A percentile compares a stretch with the other conserved stretches of the same genome.
phyloP scores from a whole-genome alignment of 2,113 vertebrate genomes.

The Crotalus viridis region DNA sequence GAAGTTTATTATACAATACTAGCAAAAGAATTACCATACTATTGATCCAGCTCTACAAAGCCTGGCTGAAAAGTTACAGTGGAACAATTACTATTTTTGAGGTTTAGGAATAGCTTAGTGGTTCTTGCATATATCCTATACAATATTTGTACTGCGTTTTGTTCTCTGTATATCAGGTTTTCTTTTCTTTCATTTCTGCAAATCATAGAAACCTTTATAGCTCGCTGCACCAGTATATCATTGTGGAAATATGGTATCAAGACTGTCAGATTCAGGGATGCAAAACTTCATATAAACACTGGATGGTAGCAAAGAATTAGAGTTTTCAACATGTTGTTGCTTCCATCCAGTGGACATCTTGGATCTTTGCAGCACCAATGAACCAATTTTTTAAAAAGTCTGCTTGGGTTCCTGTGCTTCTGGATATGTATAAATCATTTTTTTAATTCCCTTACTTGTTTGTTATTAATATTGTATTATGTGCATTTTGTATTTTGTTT shows the following conservation, averaged over 20 bases:
- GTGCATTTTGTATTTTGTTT: background rate
- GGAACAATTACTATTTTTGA: background rate
- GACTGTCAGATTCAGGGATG: background rate
- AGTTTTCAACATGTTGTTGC: background rate
- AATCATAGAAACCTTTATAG: background rate
- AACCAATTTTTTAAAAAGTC: background rate
- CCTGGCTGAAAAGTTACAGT: background rate
- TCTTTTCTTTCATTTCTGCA: background rate
- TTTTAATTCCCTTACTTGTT: background rate
- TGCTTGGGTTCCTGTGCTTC: background rate
- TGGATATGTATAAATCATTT: background rate
- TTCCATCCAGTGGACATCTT: background rate
- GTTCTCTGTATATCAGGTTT: background rate
- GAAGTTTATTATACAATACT: background rate
- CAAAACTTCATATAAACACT: background rate
- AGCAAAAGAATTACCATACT: background rate
- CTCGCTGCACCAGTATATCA: background rate
- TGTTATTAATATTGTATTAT: background rate
- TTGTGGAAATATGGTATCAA: background rate
- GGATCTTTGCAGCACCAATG: background rate
- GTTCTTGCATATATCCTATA: background rate
- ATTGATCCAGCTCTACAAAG: background rate
- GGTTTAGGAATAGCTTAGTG: background rate
- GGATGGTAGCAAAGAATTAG: background rate
- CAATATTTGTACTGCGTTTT: background rate